Evolutionary conservation across 2,797 vertebrate genomes (phyloP).

Genomic region (Nannoperca australis): DNA sequence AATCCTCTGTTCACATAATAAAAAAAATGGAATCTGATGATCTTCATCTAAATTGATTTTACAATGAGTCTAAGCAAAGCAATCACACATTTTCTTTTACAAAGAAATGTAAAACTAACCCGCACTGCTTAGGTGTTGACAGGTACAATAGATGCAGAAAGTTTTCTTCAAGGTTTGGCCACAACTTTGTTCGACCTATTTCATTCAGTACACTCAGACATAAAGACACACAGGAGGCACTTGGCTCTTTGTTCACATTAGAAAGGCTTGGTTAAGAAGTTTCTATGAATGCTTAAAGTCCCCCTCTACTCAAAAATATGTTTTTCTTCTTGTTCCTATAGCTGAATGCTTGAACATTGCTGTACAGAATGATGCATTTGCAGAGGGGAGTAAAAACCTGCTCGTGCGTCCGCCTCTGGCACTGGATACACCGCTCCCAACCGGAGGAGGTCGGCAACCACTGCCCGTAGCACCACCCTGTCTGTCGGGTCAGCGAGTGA

Average conservation of each 20-base stretch:
- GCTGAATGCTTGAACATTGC: no score
- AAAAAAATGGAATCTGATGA: conserved; percentile 1
- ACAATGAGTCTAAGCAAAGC: not conserved
- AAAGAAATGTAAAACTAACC: conserved; percentile 1
- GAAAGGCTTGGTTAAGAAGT: not conserved
- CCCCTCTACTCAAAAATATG: no score
- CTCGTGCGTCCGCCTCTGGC: no score
- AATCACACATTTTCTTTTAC: conserved; percentile 1
- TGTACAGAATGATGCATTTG: no score
- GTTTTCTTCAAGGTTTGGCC: not conserved
- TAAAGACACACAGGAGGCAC: not conserved
- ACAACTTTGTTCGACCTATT: not conserved
- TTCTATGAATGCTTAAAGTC: not conserved
- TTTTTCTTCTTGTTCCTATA: no score
- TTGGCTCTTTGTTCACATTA: no score
- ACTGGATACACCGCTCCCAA: no score
- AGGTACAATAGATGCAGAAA: not conserved
- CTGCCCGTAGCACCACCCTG: no score
- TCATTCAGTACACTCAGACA: not conserved
- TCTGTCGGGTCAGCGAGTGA: no score
- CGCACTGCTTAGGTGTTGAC: not conserved
- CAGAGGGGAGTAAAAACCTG: no score
- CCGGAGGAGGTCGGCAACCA: no score
- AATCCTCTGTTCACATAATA: not conserved
- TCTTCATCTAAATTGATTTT: conserved; percentile 4